phyloP scores from a whole-genome alignment of 2,113 vertebrate genomes.

The Donacobius atricapilla region DNA sequence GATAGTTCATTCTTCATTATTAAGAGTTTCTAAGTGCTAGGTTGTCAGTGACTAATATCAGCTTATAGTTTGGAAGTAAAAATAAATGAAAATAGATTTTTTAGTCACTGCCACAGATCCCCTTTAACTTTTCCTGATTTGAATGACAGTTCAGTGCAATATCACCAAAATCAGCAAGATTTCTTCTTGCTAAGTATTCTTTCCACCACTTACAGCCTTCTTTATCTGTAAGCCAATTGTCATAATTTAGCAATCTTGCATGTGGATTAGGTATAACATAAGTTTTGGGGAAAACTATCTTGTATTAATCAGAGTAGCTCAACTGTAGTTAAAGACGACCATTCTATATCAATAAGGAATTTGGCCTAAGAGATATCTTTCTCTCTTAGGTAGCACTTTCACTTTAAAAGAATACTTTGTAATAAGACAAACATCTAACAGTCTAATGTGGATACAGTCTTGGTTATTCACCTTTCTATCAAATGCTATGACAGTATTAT shows the following conservation, averaged over 20 bases:
- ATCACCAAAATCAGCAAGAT: neutral
- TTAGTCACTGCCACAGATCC: neutral
- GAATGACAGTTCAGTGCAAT: neutral
- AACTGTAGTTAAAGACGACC: neutral
- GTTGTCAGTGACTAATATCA: neutral
- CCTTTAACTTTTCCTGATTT: neutral
- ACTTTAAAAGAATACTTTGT: neutral
- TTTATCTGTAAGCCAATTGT: neutral
- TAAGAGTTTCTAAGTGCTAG: neutral
- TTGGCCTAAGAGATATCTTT: neutral
- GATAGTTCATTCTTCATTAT: neutral
- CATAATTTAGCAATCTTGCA: neutral
- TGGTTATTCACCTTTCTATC: slow-evolving; percentile 13
- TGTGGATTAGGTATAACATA: neutral
- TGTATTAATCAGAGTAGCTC: neutral
- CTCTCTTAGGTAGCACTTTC: neutral
- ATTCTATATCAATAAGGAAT: neutral
- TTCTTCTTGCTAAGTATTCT: neutral
- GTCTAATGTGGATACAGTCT: neutral
- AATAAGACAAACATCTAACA: neutral
- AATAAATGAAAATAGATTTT: neutral
- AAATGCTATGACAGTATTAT: slow-evolving; percentile 7
- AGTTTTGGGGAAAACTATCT: neutral
- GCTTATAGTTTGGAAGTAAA: neutral
- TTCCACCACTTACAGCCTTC: neutral